These are phyloP conservation scores for Cactoblastis cactorum DNA, from an alignment of 2,888 invertebrate genomes.

Conservation along the genomic window DNA sequence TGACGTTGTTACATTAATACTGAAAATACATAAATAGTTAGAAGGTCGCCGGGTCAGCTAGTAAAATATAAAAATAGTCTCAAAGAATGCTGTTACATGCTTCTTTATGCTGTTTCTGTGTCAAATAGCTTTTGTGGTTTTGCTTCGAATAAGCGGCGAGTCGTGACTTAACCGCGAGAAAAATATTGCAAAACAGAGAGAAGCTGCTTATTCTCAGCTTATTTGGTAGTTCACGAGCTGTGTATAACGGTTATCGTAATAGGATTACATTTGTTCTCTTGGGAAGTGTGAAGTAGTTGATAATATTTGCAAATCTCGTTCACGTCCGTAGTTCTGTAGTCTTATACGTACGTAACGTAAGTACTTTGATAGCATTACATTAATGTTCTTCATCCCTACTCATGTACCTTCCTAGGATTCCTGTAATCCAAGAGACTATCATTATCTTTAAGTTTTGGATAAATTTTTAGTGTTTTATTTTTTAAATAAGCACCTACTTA, in stretches of 20 bases:
- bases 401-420: no score
- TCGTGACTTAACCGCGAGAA: constrained; percentile 54
- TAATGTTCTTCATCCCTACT: no score
- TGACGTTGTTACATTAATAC: neutral
- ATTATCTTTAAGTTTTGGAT: no score
- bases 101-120: constrained; percentile 32
- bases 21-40: no score
- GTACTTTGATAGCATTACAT: no score
- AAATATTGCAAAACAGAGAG: constrained; percentile 52
- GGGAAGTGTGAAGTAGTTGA: constrained; percentile 40
- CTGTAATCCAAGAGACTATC: no score
- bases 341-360: no score
- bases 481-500: no score
- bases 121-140: neutral
- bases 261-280: constrained; percentile 40
- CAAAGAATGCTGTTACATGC: neutral
- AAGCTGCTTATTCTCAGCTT: constrained; percentile 43
- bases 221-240: constrained; percentile 64
- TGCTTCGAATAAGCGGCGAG: neutral
- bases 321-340: constrained; percentile 13
- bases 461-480: no score
- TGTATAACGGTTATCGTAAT: constrained; percentile 62
- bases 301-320: constrained; percentile 24
- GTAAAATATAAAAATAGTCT: no score
- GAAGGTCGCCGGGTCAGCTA: no score